phyloP scores from a whole-genome alignment of 35 echinoderm and acorn worm genomes.

The Stichopus chloronotus region DNA sequence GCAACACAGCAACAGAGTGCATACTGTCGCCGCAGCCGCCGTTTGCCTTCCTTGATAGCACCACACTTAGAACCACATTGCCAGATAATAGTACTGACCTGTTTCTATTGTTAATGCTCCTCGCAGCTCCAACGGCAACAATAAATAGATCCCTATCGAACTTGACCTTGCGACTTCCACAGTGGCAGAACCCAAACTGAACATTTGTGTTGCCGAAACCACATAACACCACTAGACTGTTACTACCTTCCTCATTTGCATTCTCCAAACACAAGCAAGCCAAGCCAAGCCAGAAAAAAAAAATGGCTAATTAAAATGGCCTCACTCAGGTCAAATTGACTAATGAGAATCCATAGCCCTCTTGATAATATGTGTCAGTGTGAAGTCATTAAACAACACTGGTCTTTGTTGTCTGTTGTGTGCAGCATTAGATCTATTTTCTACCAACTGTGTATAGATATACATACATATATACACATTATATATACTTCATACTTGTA shows the following conservation, averaged over 20 bases:
- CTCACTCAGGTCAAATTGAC: constrained; percentile 57
- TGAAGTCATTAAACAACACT: constrained; percentile 63
- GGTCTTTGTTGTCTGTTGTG: constrained; percentile 59
- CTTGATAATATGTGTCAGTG: constrained; percentile 46
- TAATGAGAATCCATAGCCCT: constrained; percentile 58
- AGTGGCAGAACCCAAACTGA: constrained; percentile 45
- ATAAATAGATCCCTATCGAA: constrained; percentile 59
- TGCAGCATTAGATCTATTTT: constrained; percentile 19
- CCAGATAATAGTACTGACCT: constrained; percentile 52
- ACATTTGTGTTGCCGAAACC: constrained; percentile 55
- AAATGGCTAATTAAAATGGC: constrained; percentile 61
- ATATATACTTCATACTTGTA: constrained; percentile 11
- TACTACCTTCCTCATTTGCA: constrained; percentile 55
- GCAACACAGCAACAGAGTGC: not conserved
- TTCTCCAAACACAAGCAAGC: constrained; percentile 42
- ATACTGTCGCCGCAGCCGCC: not conserved
- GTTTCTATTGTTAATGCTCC: constrained; percentile 56
- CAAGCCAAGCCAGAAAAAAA: not conserved
- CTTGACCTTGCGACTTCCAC: constrained; percentile 57
- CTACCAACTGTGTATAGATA: constrained; percentile 15
- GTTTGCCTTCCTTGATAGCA: not conserved
- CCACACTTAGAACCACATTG: constrained; percentile 24
- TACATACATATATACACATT: not conserved
- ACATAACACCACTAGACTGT: constrained; percentile 54
- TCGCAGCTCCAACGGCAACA: constrained; percentile 46